phyloP scores from a whole-genome alignment of 1,140 invertebrate genomes.

The Neotoxoptera formosana region DNA sequence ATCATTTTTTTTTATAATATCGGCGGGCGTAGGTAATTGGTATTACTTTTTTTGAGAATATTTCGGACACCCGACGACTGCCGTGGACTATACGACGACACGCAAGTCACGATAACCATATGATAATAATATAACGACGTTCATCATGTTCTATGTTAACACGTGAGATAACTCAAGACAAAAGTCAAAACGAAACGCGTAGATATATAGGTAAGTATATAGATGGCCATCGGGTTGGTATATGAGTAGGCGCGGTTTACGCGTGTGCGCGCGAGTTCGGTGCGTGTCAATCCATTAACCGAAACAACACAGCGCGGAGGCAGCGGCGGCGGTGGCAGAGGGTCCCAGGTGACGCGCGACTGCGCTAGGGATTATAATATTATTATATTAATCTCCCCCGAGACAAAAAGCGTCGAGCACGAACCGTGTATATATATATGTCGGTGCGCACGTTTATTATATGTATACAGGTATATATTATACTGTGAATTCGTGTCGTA shows the following conservation, averaged over 20 bases:
- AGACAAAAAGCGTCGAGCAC: not conserved
- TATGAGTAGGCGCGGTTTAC: not conserved
- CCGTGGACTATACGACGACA: too few relatives aligned
- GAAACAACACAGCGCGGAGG: not conserved
- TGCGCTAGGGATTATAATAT: not conserved
- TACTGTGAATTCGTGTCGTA: not conserved
- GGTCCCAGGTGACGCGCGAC: not conserved
- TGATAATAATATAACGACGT: too few relatives aligned
- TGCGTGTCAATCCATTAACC: not conserved
- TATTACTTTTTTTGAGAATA: not conserved
- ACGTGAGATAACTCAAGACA: not conserved
- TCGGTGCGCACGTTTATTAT: too few relatives aligned
- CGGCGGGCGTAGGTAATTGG: too few relatives aligned
- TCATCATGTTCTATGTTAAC: not conserved
- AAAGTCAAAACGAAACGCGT: not conserved
- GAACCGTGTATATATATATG: not conserved
- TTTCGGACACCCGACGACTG: not conserved
- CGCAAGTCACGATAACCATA: too few relatives aligned
- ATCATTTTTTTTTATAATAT: not conserved
- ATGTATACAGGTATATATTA: not conserved
- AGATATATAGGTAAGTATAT: too few relatives aligned
- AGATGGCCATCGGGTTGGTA: not conserved
- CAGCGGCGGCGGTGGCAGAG: not conserved
- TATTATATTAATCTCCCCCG: not conserved
- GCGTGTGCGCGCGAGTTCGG: not conserved